Conservation (phyloP, 2,888 invertebrate species). For the Parnassius smintheus region DNA sequence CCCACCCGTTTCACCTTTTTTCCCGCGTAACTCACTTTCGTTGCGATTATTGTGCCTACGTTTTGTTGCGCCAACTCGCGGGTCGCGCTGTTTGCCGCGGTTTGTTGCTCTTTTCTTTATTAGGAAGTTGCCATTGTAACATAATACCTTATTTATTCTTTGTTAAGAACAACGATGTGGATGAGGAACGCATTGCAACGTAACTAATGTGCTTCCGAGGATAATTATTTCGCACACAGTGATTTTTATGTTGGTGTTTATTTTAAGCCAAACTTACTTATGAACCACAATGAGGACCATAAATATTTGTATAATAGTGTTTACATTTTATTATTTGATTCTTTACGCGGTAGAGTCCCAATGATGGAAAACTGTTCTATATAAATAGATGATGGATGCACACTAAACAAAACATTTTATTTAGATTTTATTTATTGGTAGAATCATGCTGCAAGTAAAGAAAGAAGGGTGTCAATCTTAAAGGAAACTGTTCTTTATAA, state of each 20-base stretch:
- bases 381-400: too few relatives aligned
- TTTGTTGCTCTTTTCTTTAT: slow-evolving; percentile 15
- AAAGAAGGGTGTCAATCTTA: too few relatives aligned
- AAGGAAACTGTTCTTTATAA: too few relatives aligned
- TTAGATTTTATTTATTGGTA: too few relatives aligned
- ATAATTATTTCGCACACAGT: slow-evolving; percentile 4
- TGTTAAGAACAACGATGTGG: background rate
- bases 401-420: too few relatives aligned
- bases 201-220: slow-evolving; percentile 29
- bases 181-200: background rate
- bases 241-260: background rate
- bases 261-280: too few relatives aligned
- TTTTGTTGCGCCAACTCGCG: slow-evolving; percentile 37
- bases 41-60: slow-evolving; percentile 39
- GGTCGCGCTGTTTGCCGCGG: background rate
- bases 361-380: too few relatives aligned
- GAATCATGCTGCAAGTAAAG: too few relatives aligned
- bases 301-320: too few relatives aligned
- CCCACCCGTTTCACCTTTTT: slow-evolving; percentile 51
- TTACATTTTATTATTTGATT: too few relatives aligned
- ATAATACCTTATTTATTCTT: slow-evolving; percentile 18
- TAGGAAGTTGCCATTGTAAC: slow-evolving; percentile 11
- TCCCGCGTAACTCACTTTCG: slow-evolving; percentile 64
- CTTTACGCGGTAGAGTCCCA: too few relatives aligned
- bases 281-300: too few relatives aligned